These are phyloP conservation scores for Antrozous pallidus DNA, from an alignment of 2,797 vertebrate genomes.

Conservation along the genomic window DNA sequence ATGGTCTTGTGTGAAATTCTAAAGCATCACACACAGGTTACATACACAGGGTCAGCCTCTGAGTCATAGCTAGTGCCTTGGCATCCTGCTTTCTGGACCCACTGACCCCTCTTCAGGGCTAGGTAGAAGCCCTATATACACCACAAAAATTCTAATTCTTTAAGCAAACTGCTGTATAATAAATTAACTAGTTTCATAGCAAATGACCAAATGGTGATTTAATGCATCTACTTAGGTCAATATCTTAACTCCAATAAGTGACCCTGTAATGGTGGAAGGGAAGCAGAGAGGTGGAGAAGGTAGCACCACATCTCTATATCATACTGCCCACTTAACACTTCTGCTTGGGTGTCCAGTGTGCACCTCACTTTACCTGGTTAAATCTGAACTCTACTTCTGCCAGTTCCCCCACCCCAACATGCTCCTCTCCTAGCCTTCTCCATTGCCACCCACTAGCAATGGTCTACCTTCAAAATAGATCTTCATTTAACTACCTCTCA, in stretches of 20 bases:
- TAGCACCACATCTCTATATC: fast-evolving
- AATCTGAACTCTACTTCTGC: neutral
- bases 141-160: neutral
- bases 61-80: neutral
- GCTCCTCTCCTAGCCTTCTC: neutral
- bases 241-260: neutral
- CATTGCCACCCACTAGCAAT: neutral
- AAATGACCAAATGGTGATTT: slow-evolving; percentile 13
- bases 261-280: neutral
- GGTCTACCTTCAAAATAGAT: neutral
- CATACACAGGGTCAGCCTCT: neutral
- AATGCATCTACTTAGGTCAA: neutral
- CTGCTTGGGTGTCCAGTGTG: neutral
- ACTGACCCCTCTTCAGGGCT: neutral
- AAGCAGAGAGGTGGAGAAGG: neutral
- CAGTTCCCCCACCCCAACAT: fast-evolving
- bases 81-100: neutral
- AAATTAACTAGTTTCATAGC: neutral
- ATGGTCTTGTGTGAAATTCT: neutral
- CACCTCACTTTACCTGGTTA: neutral
- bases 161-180: neutral
- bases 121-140: neutral
- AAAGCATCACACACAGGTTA: neutral
- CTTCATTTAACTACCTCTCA: neutral
- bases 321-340: neutral